Percentiles rank a stretch among this genome's conserved stretches.
These are phyloP conservation scores for Julus scandinavius DNA, from an alignment of 2,888 invertebrate species.

Conservation along the genomic window DNA sequence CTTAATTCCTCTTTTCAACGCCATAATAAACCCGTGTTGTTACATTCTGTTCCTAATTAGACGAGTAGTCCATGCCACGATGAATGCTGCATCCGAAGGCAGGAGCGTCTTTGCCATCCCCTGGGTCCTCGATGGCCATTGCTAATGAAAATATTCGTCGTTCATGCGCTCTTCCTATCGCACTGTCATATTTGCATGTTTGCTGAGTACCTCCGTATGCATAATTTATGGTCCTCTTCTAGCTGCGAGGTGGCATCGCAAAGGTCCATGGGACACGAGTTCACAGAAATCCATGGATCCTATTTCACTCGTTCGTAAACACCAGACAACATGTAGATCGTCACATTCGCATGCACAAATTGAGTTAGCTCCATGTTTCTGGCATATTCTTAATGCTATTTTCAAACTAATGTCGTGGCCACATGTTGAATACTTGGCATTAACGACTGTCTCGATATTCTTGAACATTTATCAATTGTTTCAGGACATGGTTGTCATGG, in stretches of 20 bases:
- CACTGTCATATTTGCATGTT: constrained; percentile 33
- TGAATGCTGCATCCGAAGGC: neutral
- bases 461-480: no score
- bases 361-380: no score
- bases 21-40: constrained; percentile 49
- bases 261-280: neutral
- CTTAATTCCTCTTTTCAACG: constrained; percentile 50
- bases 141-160: neutral
- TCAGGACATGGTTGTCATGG: no score
- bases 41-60: constrained; percentile 48
- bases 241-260: constrained; percentile 21
- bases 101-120: constrained; percentile 22
- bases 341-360: no score
- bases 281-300: neutral
- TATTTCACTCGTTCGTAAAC: no score
- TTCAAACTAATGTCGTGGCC: no score
- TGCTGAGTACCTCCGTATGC: constrained; percentile 6
- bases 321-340: no score
- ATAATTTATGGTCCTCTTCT: constrained; percentile 18
- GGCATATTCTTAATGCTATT: no score
- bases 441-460: no score
- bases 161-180: neutral
- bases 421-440: no score
- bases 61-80: constrained; percentile 19
- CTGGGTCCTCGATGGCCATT: constrained; percentile 33